These are phyloP conservation scores for Melanotaenia pygmaea DNA, from an alignment of 2,797 vertebrate genomes.

Conservation along the genomic window DNA sequence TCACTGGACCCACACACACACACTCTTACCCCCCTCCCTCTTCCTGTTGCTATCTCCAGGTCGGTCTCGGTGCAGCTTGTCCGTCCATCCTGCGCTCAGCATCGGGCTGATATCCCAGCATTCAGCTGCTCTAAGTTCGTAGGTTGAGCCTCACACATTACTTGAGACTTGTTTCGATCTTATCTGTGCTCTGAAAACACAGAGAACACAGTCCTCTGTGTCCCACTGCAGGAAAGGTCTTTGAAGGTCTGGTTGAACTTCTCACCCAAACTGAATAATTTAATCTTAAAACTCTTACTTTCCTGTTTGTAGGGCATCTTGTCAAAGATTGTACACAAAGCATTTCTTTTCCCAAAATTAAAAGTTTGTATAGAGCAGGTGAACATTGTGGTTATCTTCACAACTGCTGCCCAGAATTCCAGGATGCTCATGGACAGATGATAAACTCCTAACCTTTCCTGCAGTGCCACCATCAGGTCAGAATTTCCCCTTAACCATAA, in stretches of 20 bases:
- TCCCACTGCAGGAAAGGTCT: too few species aligned
- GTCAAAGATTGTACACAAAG: too few species aligned
- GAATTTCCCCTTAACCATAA: background rate
- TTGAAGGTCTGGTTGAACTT: too few species aligned
- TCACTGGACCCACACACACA: conserved; percentile 60
- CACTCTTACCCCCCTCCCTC: conserved; percentile 17
- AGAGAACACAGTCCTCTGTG: too few species aligned
- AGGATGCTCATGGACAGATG: background rate
- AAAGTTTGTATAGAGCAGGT: background rate
- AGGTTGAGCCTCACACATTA: conserved; percentile 50
- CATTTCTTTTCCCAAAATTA: background rate
- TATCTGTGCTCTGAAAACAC: conserved; percentile 32
- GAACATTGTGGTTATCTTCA: background rate
- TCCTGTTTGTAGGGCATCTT: too few species aligned
- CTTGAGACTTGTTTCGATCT: conserved; percentile 47
- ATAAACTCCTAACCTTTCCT: background rate
- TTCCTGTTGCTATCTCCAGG: conserved; percentile 39
- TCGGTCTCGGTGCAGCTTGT: conserved; percentile 46
- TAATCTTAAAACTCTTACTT: too few species aligned
- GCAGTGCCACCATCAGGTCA: background rate
- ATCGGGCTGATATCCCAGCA: conserved; percentile 41
- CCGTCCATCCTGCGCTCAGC: conserved; percentile 24
- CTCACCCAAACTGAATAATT: too few species aligned
- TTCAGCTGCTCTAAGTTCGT: conserved; percentile 53
- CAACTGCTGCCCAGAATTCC: background rate